Evolutionary conservation across 2,888 invertebrate genomes (phyloP).

Genomic region (Epirrita christyi): DNA sequence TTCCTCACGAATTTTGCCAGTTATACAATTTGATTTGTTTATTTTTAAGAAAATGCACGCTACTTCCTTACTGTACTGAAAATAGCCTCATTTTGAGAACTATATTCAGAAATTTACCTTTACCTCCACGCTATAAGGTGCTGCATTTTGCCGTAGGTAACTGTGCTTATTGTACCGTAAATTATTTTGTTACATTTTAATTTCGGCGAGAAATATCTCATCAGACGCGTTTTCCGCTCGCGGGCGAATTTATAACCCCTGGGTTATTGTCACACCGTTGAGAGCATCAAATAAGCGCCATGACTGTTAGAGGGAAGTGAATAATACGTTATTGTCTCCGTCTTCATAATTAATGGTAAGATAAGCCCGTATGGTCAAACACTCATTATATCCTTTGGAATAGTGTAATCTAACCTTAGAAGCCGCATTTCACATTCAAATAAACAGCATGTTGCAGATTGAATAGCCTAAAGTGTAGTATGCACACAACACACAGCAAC

Average conservation of each 20-base stretch:
- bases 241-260: slow-evolving; percentile 35
- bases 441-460: too few relatives aligned
- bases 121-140: background rate
- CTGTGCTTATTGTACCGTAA: slow-evolving; percentile 48
- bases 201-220: slow-evolving; percentile 62
- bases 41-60: slow-evolving; percentile 9
- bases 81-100: background rate
- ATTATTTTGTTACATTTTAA: slow-evolving; percentile 69
- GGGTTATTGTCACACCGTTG: slow-evolving; percentile 12
- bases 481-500: too few relatives aligned
- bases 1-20: slow-evolving; percentile 11
- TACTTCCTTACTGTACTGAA: background rate
- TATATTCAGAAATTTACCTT: background rate
- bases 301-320: background rate
- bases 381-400: too few relatives aligned
- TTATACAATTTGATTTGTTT: slow-evolving; percentile 7
- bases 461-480: too few relatives aligned
- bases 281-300: background rate
- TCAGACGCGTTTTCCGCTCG: slow-evolving; percentile 42
- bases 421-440: too few relatives aligned
- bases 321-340: background rate
- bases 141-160: slow-evolving; percentile 9
- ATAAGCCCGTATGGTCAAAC: too few relatives aligned
- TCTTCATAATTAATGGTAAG: background rate
- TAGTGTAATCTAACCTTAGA: too few relatives aligned